Percentiles rank a stretch among this genome's conserved stretches.
Evolutionary conservation across 2,113 vertebrate genomes (phyloP).

Genomic region (Montifringilla adamsi): DNA sequence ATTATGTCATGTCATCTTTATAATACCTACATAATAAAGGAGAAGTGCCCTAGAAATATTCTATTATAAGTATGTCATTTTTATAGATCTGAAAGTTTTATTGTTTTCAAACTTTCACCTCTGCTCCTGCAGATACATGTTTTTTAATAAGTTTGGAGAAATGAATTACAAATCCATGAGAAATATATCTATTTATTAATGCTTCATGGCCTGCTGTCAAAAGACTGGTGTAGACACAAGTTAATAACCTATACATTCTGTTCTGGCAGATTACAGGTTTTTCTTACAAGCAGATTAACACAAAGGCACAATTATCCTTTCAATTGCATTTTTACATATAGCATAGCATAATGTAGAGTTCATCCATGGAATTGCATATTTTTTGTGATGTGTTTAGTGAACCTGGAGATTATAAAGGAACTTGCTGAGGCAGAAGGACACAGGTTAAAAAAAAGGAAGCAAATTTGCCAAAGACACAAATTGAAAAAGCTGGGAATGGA

Average conservation of each 20-base stretch:
- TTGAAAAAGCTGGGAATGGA: neutral
- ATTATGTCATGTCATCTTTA: conserved; percentile 2
- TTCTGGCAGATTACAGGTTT: conserved; percentile 8
- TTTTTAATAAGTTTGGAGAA: conserved; percentile 8
- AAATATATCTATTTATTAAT: conserved; percentile 22
- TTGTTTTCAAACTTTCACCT: neutral
- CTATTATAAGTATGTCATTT: neutral
- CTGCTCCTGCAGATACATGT: neutral
- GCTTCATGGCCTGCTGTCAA: neutral
- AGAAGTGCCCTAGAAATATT: neutral
- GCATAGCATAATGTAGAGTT: neutral
- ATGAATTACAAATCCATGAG: neutral
- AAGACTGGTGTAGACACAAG: neutral
- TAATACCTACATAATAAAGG: neutral
- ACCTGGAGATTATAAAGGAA: neutral
- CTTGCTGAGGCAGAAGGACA: neutral
- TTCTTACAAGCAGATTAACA: conserved; percentile 28
- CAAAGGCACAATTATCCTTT: conserved; percentile 10
- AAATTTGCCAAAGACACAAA: neutral
- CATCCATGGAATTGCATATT: neutral
- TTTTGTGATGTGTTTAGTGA: neutral
- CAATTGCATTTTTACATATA: neutral
- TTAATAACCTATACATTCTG: conserved; percentile 6
- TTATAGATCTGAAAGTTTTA: conserved; percentile 4
- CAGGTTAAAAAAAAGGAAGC: neutral